Percentiles rank a stretch among this genome's conserved stretches.
phyloP scores from a whole-genome alignment of 2,888 invertebrate genomes.

The Diaperis boleti region DNA sequence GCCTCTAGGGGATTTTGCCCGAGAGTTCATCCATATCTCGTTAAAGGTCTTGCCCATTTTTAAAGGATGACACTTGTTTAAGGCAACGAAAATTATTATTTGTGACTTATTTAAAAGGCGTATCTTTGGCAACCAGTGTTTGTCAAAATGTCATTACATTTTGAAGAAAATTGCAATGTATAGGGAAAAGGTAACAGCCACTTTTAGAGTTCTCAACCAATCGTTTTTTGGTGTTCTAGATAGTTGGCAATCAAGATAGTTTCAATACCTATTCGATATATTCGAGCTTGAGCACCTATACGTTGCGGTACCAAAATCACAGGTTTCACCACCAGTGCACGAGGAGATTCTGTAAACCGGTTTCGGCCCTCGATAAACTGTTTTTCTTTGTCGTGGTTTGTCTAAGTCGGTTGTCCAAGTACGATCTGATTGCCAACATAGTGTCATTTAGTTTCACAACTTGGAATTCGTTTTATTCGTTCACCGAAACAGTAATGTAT shows the following conservation, averaged over 20 bases:
- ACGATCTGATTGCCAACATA: conserved; percentile 9
- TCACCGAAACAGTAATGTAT: neutral
- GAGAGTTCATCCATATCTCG: neutral
- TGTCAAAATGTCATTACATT: conserved; percentile 25
- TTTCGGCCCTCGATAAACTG: neutral
- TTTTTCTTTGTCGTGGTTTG: neutral
- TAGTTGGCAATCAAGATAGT: conserved; percentile 24
- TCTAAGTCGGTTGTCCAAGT: neutral
- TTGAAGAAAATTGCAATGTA: conserved; percentile 27
- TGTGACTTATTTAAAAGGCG: too few species aligned
- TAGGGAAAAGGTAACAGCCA: conserved; percentile 6
- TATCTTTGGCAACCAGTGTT: conserved; percentile 1
- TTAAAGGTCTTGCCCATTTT: conserved; percentile 16
- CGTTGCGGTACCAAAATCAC: conserved; percentile 2
- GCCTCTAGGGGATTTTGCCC: neutral
- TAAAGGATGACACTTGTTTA: neutral
- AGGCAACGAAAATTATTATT: neutral
- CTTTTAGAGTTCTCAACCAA: neutral
- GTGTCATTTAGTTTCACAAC: neutral
- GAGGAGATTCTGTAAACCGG: neutral
- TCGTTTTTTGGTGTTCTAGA: conserved; percentile 10
- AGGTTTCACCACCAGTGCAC: neutral
- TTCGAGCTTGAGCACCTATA: neutral
- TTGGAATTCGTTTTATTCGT: conserved; percentile 11
- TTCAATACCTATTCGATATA: conserved; percentile 16